Percentiles rank a stretch among this genome's conserved stretches.
Evolutionary conservation across 2,888 invertebrate genomes (phyloP).

Genomic region (Spisula solida): DNA sequence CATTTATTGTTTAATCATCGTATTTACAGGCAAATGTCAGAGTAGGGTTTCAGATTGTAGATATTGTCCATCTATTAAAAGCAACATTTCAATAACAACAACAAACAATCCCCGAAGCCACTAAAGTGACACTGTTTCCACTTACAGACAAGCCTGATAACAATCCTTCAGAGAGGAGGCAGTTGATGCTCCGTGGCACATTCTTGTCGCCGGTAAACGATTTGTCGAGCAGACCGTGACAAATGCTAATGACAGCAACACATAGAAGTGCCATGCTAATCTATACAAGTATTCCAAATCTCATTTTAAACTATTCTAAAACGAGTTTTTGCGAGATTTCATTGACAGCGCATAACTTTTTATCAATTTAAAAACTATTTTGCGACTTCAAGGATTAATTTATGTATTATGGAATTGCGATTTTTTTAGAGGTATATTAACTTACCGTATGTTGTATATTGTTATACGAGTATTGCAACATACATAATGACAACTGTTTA

Average conservation of each 20-base stretch:
- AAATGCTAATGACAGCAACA: neutral
- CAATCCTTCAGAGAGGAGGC: neutral
- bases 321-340: neutral
- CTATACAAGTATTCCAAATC: neutral
- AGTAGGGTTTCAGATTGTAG: neutral
- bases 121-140: neutral
- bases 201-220: neutral
- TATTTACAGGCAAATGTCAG: neutral
- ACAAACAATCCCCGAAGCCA: neutral
- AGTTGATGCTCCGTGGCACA: neutral
- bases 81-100: neutral
- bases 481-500: slow-evolving; percentile 5
- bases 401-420: neutral
- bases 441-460: neutral
- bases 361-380: neutral
- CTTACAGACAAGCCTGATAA: neutral
- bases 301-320: neutral
- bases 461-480: neutral
- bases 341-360: neutral
- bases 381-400: neutral
- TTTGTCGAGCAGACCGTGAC: neutral
- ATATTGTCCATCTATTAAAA: neutral
- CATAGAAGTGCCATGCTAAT: neutral
- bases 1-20: neutral
- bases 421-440: neutral